Evolutionary conservation across 2,797 vertebrate genomes (phyloP).

Genomic region (Pangasius djambal): DNA sequence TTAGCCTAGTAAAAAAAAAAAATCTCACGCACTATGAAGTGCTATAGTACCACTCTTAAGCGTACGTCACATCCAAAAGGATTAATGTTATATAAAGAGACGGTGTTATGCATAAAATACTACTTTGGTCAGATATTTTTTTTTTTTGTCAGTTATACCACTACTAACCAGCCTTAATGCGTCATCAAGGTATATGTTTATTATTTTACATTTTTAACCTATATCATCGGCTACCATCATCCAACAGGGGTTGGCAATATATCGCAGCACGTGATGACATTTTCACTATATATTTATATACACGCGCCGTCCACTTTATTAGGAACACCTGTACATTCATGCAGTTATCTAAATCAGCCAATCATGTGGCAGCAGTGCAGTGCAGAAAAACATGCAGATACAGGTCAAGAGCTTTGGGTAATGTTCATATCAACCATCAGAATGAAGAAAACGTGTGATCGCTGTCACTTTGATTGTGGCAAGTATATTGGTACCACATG

Average conservation of each 20-base stretch:
- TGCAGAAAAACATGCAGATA: too few relatives aligned
- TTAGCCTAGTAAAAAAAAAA: not conserved
- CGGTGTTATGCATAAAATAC: not conserved
- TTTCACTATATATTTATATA: not conserved
- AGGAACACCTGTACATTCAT: not conserved
- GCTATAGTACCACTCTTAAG: not conserved
- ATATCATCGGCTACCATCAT: not conserved
- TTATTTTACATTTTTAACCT: not conserved
- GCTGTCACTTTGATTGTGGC: too few relatives aligned
- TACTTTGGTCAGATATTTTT: not conserved
- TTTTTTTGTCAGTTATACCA: not conserved
- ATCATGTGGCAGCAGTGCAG: too few relatives aligned
- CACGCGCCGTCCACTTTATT: not conserved
- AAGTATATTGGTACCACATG: too few relatives aligned
- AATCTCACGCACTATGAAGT: not conserved
- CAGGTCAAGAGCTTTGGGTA: too few relatives aligned
- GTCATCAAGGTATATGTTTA: not conserved
- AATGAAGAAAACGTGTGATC: too few relatives aligned
- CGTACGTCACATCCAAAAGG: not conserved
- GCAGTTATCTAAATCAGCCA: too few relatives aligned
- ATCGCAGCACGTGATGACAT: not conserved
- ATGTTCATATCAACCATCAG: too few relatives aligned
- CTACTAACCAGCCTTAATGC: not conserved
- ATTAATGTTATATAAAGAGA: constrained; percentile 1
- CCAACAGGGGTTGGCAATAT: not conserved